These are phyloP conservation scores for Sicus ferrugineus DNA, from an alignment of 2,888 invertebrate species.

Conservation along the genomic window DNA sequence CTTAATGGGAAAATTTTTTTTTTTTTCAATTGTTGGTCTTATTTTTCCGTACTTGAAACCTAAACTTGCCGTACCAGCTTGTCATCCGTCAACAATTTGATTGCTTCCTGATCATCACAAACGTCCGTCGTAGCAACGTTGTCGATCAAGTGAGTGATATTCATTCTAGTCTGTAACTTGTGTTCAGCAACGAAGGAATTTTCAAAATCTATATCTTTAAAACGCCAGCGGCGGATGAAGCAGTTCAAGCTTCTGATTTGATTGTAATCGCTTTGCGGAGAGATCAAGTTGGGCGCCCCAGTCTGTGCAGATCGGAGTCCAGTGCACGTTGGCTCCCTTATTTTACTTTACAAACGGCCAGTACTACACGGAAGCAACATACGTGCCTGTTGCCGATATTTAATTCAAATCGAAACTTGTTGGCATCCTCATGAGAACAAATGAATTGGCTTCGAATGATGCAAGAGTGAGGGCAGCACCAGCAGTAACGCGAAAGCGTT, in stretches of 20 bases:
- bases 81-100: background rate
- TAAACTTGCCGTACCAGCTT: too few relatives aligned
- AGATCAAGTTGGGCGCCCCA: conserved; percentile 41
- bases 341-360: too few relatives aligned
- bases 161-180: too few relatives aligned
- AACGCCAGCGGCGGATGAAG: conserved; percentile 32
- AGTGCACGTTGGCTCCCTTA: background rate
- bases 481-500: background rate
- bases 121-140: background rate
- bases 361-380: background rate
- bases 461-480: background rate
- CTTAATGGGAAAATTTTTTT: too few relatives aligned
- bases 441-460: conserved; percentile 31
- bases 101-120: background rate
- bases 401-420: conserved; percentile 23
- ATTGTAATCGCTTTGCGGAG: conserved; percentile 42
- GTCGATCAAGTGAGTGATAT: background rate
- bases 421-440: conserved; percentile 24
- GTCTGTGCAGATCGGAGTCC: background rate
- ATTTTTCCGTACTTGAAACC: too few relatives aligned
- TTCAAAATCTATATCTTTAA: background rate
- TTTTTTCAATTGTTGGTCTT: too few relatives aligned
- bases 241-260: conserved; percentile 47
- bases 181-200: too few relatives aligned
- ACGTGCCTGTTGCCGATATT: background rate